Percentiles rank a stretch among this genome's conserved stretches.
These are phyloP conservation scores for Heteronetta atricapilla DNA, from an alignment of 2,113 vertebrate genomes.

Conservation along the genomic window DNA sequence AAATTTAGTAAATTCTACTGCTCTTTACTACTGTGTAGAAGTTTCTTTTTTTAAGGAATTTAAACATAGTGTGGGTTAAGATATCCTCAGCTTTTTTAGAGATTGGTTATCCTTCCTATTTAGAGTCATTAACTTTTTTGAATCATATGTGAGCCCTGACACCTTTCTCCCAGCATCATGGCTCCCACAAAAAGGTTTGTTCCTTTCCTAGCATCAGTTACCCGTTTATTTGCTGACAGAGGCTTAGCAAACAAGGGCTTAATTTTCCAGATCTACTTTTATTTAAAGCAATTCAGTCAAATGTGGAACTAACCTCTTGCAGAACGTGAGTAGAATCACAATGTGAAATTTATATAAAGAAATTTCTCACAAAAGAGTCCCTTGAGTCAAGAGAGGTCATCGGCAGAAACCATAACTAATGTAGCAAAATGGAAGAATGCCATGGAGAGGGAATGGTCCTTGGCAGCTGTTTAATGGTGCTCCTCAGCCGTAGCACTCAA, in stretches of 20 bases:
- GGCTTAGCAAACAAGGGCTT: background rate
- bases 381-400: background rate
- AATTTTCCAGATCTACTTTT: background rate
- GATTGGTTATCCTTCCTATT: background rate
- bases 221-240: background rate
- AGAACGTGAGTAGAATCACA: background rate
- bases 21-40: background rate
- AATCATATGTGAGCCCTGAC: background rate
- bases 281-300: conserved; percentile 2
- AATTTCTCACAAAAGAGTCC: background rate
- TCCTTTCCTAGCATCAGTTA: background rate
- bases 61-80: background rate
- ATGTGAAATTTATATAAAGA: conserved; percentile 25
- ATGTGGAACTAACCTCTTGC: background rate
- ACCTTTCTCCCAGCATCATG: background rate
- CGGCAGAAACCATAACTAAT: background rate
- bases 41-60: background rate
- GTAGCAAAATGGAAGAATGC: background rate
- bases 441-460: background rate
- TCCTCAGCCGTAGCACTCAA: background rate
- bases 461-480: background rate
- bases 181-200: background rate
- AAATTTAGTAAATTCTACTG: background rate
- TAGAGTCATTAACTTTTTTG: background rate
- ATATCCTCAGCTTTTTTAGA: background rate